A percentile compares a stretch with the other conserved stretches of the same genome.
phyloP scores from a whole-genome alignment of 2,888 invertebrate species.

The Oxycera nigricornis region DNA sequence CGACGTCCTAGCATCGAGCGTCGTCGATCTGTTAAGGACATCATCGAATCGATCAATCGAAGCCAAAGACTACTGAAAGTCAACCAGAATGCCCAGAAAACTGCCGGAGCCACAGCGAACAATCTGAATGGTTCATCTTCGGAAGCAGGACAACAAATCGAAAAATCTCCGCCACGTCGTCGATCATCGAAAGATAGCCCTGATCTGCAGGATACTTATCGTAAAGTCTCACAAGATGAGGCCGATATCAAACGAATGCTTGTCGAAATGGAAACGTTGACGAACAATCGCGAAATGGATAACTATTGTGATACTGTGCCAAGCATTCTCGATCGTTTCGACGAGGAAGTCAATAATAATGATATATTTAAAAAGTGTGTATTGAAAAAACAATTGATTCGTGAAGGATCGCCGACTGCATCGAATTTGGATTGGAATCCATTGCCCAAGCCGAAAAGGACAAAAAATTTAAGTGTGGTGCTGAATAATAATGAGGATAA shows the following conservation, averaged over 20 bases:
- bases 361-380: conserved; percentile 57
- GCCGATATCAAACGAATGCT: conserved; percentile 50
- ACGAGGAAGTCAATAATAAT: conserved; percentile 41
- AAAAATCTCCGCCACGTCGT: conserved; percentile 40
- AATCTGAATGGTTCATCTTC: conserved; percentile 21
- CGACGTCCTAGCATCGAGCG: conserved; percentile 37
- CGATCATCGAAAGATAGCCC: conserved; percentile 39
- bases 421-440: conserved; percentile 62
- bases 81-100: conserved; percentile 48
- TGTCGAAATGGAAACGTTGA: conserved; percentile 48
- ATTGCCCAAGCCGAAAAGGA: conserved; percentile 60
- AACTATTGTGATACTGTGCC: conserved; percentile 21
- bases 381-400: conserved; percentile 54
- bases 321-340: conserved; percentile 23
- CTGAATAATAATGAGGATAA: conserved; percentile 18
- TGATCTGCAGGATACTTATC: conserved; percentile 46
- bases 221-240: conserved; percentile 49
- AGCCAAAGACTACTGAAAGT: conserved; percentile 58
- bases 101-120: not conserved
- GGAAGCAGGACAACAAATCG: not conserved
- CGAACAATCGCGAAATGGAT: conserved; percentile 44
- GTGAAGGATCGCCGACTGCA: conserved; percentile 59
- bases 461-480: conserved; percentile 52
- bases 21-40: conserved; percentile 51
- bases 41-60: conserved; percentile 61